Conservation (phyloP, 35 echinoderm and acorn worm species). For the Apostichopus parvimensis region DNA sequence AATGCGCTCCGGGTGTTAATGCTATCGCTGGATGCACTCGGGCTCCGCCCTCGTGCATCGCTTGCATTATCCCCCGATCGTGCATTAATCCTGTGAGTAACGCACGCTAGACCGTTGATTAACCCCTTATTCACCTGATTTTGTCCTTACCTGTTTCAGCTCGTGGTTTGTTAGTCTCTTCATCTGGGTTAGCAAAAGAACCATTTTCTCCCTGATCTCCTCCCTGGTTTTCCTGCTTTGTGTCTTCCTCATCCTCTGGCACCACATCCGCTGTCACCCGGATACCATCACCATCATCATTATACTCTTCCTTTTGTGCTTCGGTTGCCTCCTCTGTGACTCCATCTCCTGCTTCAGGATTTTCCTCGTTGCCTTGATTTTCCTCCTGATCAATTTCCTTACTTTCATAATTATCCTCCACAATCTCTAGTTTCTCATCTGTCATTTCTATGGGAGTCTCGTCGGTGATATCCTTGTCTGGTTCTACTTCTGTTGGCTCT, state of each 20-base stretch:
- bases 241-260: background rate
- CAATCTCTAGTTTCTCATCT: background rate
- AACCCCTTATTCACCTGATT: no score
- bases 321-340: slow-evolving; percentile 29
- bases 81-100: no score
- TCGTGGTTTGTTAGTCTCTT: background rate
- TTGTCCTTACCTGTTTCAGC: background rate
- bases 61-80: no score
- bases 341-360: background rate
- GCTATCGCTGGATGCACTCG: no score
- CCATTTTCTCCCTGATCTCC: background rate
- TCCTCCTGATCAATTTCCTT: background rate
- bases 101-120: no score
- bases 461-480: background rate
- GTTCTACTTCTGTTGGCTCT: background rate
- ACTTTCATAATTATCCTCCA: background rate
- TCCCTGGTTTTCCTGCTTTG: background rate
- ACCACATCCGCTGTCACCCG: background rate
- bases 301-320: background rate
- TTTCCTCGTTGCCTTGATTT: background rate
- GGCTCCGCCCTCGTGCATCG: no score
- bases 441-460: background rate
- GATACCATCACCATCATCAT: background rate
- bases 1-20: no score
- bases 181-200: background rate